These are phyloP conservation scores for Zoroaster sp. DNA, from an alignment of 53 echinoderm and acorn worm species.

Conservation along the genomic window DNA sequence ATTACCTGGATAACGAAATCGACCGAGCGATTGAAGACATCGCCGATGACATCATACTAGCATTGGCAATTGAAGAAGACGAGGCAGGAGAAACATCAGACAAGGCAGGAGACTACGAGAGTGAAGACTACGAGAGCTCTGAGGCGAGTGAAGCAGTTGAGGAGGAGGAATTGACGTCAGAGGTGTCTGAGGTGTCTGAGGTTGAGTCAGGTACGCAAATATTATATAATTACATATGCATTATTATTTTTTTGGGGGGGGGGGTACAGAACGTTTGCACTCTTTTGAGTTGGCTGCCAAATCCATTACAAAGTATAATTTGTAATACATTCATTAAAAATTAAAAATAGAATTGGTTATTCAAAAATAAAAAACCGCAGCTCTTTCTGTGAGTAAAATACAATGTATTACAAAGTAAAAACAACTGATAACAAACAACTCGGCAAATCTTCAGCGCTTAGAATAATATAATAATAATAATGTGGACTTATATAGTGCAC, in stretches of 20 bases:
- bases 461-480: too few relatives aligned
- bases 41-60: conserved; percentile 25
- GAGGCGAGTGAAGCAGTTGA: not conserved
- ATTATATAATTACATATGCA: not conserved
- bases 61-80: not conserved
- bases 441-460: too few relatives aligned
- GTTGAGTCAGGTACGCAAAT: not conserved
- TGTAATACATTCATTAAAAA: too few relatives aligned
- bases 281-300: too few relatives aligned
- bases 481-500: too few relatives aligned
- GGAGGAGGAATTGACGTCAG: not conserved
- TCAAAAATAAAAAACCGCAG: too few relatives aligned
- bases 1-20: conserved; percentile 9
- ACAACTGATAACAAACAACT: too few relatives aligned
- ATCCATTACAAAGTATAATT: too few relatives aligned
- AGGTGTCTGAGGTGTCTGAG: not conserved
- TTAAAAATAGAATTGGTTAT: too few relatives aligned
- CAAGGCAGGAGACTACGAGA: not conserved
- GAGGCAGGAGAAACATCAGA: not conserved
- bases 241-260: not conserved
- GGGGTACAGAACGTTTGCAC: too few relatives aligned
- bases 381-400: too few relatives aligned
- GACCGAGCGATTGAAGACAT: conserved; percentile 8
- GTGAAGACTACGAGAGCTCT: not conserved
- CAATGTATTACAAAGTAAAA: too few relatives aligned